phyloP scores from a whole-genome alignment of 2,888 invertebrate species.

The Exocentrus adspersus region DNA sequence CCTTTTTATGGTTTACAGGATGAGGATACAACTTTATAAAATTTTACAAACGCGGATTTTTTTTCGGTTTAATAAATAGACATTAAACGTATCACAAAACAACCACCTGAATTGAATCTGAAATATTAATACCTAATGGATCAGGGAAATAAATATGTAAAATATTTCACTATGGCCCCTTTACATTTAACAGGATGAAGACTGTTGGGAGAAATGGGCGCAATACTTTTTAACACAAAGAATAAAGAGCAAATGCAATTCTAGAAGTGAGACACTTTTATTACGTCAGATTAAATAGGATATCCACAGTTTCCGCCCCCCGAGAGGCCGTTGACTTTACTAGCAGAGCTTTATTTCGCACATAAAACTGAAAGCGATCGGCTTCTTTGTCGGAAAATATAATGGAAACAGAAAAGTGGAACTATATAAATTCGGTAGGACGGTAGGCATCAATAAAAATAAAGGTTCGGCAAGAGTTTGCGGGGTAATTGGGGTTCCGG shows the following conservation, averaged over 20 bases:
- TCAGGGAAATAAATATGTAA: neutral
- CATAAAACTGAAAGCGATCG: slow-evolving; percentile 4
- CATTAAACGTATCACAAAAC: no score
- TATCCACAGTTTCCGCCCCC: neutral
- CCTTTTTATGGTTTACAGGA: no score
- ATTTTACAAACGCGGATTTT: no score
- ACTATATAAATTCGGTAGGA: neutral
- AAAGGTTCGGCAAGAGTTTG: no score
- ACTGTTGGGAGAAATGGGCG: neutral
- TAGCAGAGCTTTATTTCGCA: slow-evolving; percentile 5
- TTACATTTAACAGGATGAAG: neutral
- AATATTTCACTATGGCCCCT: neutral
- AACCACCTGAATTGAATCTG: no score
- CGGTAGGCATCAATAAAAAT: neutral
- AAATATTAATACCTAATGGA: no score
- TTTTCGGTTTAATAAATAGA: no score
- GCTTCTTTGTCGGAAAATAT: neutral
- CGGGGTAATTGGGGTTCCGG: no score
- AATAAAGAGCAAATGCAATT: slow-evolving; percentile 11
- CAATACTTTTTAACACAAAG: slow-evolving; percentile 45
- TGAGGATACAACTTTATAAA: no score
- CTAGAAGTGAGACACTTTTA: slow-evolving; percentile 32
- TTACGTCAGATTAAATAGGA: slow-evolving; percentile 28
- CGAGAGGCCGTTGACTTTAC: neutral
- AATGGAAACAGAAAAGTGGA: neutral